A percentile compares a stretch with the other conserved stretches of the same genome.
Conservation (phyloP, 2,113 vertebrate species). For the Gasterosteus aculeatus region DNA sequence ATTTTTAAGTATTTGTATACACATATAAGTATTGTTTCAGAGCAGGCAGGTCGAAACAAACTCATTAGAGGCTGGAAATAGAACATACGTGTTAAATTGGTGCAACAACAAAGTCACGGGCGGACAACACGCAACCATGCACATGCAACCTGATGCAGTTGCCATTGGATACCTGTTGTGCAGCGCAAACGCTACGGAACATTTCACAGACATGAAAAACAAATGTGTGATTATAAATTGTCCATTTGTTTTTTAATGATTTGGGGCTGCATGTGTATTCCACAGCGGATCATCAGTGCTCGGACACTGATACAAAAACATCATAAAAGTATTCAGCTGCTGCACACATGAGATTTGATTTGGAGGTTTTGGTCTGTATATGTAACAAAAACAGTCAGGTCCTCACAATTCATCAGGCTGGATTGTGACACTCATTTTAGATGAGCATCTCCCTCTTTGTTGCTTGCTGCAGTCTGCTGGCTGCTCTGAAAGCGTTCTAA, state of each 20-base stretch:
- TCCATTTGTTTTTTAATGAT: constrained; percentile 6
- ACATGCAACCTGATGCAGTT: constrained; percentile 51
- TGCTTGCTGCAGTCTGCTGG: constrained; percentile 19
- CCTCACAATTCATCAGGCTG: constrained; percentile 30
- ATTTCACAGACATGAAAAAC: constrained; percentile 6
- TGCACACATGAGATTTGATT: constrained; percentile 17
- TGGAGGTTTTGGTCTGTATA: constrained; percentile 30
- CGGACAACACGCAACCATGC: constrained; percentile 33
- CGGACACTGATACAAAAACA: neutral
- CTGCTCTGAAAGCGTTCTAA: constrained; percentile 22
- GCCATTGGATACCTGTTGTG: constrained; percentile 24
- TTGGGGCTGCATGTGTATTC: neutral
- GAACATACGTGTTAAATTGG: constrained; percentile 60
- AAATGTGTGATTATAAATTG: constrained; percentile 16
- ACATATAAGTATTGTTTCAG: constrained; percentile 27
- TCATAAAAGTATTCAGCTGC: constrained; percentile 7
- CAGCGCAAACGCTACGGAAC: neutral
- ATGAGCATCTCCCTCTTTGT: constrained; percentile 52
- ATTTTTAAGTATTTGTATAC: too few relatives aligned
- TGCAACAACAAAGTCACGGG: constrained; percentile 14
- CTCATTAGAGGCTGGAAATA: constrained; percentile 42
- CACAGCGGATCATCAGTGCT: constrained; percentile 4
- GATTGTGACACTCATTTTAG: constrained; percentile 62
- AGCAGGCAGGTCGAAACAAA: constrained; percentile 28
- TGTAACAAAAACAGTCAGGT: constrained; percentile 26